phyloP scores from a whole-genome alignment of 64 coral and sea anemone species.

The Astreopora myriophthalma region DNA sequence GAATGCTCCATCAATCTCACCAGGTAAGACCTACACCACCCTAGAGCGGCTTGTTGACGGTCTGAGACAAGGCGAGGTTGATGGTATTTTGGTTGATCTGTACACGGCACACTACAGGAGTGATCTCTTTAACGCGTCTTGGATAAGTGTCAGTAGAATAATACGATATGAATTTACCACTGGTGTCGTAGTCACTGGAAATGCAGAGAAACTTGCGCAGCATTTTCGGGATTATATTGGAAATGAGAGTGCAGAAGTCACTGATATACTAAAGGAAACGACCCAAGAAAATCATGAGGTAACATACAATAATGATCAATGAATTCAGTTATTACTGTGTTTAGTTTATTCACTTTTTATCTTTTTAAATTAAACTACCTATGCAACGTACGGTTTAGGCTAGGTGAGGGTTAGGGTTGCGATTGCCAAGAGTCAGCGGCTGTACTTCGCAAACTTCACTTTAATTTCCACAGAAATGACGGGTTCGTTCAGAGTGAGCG shows the following conservation, averaged over 20 bases:
- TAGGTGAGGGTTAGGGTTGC: too few species aligned
- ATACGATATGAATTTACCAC: constrained; percentile 27
- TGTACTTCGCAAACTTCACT: too few species aligned
- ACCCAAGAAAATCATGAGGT: background rate
- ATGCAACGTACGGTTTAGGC: too few species aligned
- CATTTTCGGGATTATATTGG: constrained; percentile 42
- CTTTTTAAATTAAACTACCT: too few species aligned
- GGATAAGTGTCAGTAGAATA: constrained; percentile 54
- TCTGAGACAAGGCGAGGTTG: background rate
- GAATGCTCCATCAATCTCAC: background rate
- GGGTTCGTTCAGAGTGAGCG: too few species aligned
- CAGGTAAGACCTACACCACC: constrained; percentile 31
- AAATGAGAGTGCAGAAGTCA: background rate
- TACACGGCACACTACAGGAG: constrained; percentile 62
- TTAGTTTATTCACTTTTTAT: too few species aligned
- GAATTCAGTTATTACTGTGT: too few species aligned
- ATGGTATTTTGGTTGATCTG: constrained; percentile 64
- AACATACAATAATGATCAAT: background rate
- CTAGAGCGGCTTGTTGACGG: constrained; percentile 43
- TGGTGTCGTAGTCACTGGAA: constrained; percentile 29
- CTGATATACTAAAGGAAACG: constrained; percentile 19
- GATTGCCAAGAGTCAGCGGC: too few species aligned
- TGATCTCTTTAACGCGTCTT: constrained; percentile 60
- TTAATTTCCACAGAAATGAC: too few species aligned
- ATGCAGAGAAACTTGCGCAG: constrained; percentile 11